Evolutionary conservation across 2,113 vertebrate species (phyloP).

Genomic region (Penelope pileata): DNA sequence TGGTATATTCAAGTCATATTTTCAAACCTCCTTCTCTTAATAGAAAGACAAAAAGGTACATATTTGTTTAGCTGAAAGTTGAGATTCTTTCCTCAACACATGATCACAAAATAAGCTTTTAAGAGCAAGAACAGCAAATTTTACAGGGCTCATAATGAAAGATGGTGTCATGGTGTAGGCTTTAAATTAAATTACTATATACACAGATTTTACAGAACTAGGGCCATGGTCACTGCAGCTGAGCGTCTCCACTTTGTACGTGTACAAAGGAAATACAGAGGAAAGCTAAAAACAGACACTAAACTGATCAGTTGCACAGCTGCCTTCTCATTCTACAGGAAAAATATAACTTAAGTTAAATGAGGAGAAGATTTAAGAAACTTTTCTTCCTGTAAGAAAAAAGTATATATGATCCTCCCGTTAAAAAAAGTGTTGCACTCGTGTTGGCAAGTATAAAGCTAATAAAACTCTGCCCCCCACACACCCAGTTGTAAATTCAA

Average conservation of each 20-base stretch:
- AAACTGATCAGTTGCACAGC: background rate
- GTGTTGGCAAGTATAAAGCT: background rate
- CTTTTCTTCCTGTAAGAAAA: background rate
- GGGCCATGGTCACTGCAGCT: background rate
- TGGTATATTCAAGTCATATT: background rate
- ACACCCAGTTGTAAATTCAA: background rate
- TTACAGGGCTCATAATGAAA: background rate
- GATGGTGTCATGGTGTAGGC: accelerated
- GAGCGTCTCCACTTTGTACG: background rate
- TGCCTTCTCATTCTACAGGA: background rate
- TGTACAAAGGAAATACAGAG: background rate
- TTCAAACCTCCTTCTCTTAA: background rate
- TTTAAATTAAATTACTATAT: background rate
- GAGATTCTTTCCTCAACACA: background rate
- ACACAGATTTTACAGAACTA: background rate
- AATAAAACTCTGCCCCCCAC: background rate
- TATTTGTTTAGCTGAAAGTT: background rate
- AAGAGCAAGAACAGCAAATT: background rate
- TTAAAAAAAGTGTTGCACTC: background rate
- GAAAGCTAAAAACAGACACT: background rate
- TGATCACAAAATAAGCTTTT: background rate
- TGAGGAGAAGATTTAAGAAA: background rate
- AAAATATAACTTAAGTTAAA: background rate
- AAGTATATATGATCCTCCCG: background rate
- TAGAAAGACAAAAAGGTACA: background rate